Base-by-base conservation (phyloP, 2,888 invertebrate genomes). In the Sphaeridia pumilis region DNA sequence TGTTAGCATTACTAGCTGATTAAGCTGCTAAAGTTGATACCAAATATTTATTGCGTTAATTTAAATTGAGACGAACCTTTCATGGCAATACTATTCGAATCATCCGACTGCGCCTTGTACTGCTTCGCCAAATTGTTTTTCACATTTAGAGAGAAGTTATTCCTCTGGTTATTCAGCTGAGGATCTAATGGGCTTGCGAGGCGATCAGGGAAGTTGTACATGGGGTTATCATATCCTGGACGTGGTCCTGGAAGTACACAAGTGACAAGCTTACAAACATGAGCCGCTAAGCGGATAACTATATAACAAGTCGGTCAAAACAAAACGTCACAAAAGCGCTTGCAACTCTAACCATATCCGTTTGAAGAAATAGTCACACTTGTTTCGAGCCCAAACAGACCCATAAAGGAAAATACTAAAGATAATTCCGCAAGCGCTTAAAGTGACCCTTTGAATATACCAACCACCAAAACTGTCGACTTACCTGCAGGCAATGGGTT, bases 141-240 rank as follows among this genome's bases (percentile, higher is more conserved):
- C 42, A 77, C 72, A 64, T 78, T 78, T 17, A 58, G 52, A 10
- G 58, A 28, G 21, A 58, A 55, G 24, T 59, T 55, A 52, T 64
- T 63, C 24, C 61, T 57, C 49, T 59, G 56, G 1, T 52, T 56
- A 59, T 75, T 74, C 58, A 75, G 74, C 36, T 75, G 65, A 5
- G 71, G 70, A 21, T 69, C 69, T 2, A 70, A 70, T 34, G 71
- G 73, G 24, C 49, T 44, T 17, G 56, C 57, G 22, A 58, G 50
- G 17, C 59, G 48, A 34, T 65, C 67, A 69, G 84, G 81, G 73
- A 80, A 84, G 12, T 86, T 83, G 71, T 90, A 90, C 3, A 87
- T 87, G 0, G 90, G 90, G 75, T 90, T 90, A 73, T 90, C 90
- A 70, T 90, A 90, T 71, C 90, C 88, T 70, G 84, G 84, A 67